Percentiles rank a stretch among this genome's conserved stretches.
phyloP scores from a whole-genome alignment of 2,113 vertebrate genomes.

The Solea senegalensis region DNA sequence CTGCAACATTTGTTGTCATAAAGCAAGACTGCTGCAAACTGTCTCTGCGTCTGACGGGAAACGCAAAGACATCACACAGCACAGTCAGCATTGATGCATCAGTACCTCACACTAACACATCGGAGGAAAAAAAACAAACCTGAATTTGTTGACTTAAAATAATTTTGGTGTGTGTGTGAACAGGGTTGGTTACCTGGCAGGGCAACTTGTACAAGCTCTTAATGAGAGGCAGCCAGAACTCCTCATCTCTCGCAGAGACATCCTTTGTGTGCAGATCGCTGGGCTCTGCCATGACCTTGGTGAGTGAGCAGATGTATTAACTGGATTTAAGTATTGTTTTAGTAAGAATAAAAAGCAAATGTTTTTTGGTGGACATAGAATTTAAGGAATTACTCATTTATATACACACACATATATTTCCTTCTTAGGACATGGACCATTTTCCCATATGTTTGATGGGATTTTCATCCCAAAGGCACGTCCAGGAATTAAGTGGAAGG shows the following conservation, averaged over 20 bases:
- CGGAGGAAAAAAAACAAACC: too few relatives aligned
- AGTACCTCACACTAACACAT: too few relatives aligned
- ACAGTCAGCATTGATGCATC: too few relatives aligned
- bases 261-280: slow-evolving; percentile 95
- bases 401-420: slow-evolving; percentile 13
- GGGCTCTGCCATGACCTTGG: slow-evolving; percentile 97
- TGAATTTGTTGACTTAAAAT: too few relatives aligned
- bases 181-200: slow-evolving; percentile 89
- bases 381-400: not conserved
- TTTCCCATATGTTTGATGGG: slow-evolving; percentile 96
- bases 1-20: too few relatives aligned
- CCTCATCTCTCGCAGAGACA: slow-evolving; percentile 84
- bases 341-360: not conserved
- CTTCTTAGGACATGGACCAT: slow-evolving; percentile 93
- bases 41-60: too few relatives aligned
- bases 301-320: slow-evolving; percentile 53
- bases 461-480: slow-evolving; percentile 89
- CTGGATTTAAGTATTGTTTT: too few relatives aligned
- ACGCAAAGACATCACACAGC: too few relatives aligned
- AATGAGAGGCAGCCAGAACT: slow-evolving; percentile 88
- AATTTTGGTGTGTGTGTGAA: not conserved
- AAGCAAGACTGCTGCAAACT: too few relatives aligned
- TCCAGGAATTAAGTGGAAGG: slow-evolving; percentile 86
- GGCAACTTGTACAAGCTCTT: slow-evolving; percentile 83
- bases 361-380: not conserved